Evolutionary conservation across 2,888 invertebrate species (phyloP), one percentile per base, ranked within the genome.

Genomic region (Caenorhabditis virilis): DNA sequence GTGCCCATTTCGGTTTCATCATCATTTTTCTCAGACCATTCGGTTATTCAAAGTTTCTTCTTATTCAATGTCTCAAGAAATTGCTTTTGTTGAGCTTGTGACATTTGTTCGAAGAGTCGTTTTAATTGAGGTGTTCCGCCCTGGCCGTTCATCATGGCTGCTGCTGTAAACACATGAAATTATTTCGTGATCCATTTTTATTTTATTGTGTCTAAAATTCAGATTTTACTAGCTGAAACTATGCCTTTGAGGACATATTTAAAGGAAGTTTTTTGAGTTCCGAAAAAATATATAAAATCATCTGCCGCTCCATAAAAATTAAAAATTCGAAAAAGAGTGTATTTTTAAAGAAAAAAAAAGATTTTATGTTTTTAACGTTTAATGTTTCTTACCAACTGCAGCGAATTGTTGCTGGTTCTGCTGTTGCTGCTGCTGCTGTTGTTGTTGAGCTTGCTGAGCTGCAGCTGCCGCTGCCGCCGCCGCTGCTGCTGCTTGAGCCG

Each of bases 41-140:
- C n/a, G n/a, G n/a, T n/a, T n/a, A n/a, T n/a, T n/a, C n/a, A n/a
- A n/a, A n/a, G n/a, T n/a, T n/a, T n/a, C n/a, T n/a, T n/a, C n/a
- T 41, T 30, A 39, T 25, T 41, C 25, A 62, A 1, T 6, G 50
- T 27, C 9, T 64, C 58, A 5, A 54, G 1, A 13, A 64, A 20
- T 20, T n/a, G n/a, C n/a, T 59, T 58, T 23, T 58, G 57, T 39
- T 62, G 62, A 16, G 35, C 26, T 1, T 45, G 48, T n/a, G 54
- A 53, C 35, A 58, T 23, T 26, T 51, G 36, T 36, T 27, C 36
- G 13, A 62, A 16, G 16, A 43, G 38, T 16, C 47, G 41, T 9
- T 33, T 36, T 18, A 58, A 7, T 39, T 62, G 56, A 11, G 62
- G 62, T n/a, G 48, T 41, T 15, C 22, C 35, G 3, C 33, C 47